phyloP scores from a whole-genome alignment of 2,888 invertebrate genomes.

The Caenorhabditis afra region DNA sequence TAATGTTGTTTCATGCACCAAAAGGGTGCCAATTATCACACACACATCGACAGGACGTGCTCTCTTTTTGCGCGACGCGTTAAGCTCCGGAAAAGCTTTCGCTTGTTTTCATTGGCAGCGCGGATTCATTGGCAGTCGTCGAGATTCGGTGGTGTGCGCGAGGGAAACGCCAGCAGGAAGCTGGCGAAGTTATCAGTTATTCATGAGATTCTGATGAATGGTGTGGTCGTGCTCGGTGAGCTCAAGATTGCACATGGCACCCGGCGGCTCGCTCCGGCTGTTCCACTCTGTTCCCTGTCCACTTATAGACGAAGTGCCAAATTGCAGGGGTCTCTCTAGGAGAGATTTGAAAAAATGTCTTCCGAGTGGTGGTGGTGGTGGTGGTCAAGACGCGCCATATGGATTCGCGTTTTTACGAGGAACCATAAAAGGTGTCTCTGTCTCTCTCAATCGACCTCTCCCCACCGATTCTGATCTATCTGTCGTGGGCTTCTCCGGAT shows the following conservation, averaged over 20 bases:
- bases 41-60: slow-evolving; percentile 6
- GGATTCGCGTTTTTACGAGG: slow-evolving; percentile 35
- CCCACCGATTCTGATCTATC: no score
- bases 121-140: no score
- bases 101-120: neutral
- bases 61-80: neutral
- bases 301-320: neutral
- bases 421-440: slow-evolving; percentile 45
- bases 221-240: slow-evolving; percentile 9
- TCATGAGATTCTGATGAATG: slow-evolving; percentile 53
- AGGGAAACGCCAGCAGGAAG: neutral
- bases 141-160: neutral
- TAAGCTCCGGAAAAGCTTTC: neutral
- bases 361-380: slow-evolving; percentile 15
- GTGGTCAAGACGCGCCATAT: slow-evolving; percentile 35
- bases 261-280: slow-evolving; percentile 18
- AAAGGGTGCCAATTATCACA: slow-evolving; percentile 55
- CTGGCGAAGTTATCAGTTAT: slow-evolving; percentile 42
- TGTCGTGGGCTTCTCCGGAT: neutral
- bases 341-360: slow-evolving; percentile 39
- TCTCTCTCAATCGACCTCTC: slow-evolving; percentile 1
- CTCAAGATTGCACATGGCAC: slow-evolving; percentile 33
- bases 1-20: slow-evolving; percentile 51
- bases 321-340: slow-evolving; percentile 6
- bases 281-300: neutral